A percentile compares a stretch with the other conserved stretches of the same genome.
These are phyloP conservation scores for Lucilia sericata DNA, from an alignment of 1,140 invertebrate species.

Conservation along the genomic window DNA sequence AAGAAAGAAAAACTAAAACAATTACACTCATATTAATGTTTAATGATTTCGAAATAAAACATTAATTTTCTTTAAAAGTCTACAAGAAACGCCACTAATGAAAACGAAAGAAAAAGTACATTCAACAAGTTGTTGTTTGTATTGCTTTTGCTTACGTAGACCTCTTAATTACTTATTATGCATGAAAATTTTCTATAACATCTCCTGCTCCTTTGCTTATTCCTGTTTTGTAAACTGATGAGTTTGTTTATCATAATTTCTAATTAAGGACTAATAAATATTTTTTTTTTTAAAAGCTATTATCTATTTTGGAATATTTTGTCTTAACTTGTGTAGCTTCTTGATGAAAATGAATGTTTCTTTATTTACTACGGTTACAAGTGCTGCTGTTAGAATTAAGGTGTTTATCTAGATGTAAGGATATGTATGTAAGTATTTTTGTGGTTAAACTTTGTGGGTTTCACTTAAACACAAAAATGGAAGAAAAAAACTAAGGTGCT, in stretches of 20 bases:
- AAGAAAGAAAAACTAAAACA: too few species aligned
- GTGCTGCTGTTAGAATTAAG: neutral
- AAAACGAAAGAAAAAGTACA: neutral
- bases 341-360: neutral
- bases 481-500: neutral
- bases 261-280: neutral
- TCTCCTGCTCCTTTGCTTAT: neutral
- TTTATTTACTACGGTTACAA: neutral
- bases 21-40: too few species aligned
- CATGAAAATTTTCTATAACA: neutral
- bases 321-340: neutral
- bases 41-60: too few species aligned
- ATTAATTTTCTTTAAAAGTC: too few species aligned
- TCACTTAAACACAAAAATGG: neutral
- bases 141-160: neutral
- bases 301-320: neutral
- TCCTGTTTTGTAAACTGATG: neutral
- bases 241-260: slow-evolving; percentile 1
- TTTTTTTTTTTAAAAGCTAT: slow-evolving; percentile 15
- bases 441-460: neutral
- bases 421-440: neutral
- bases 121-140: neutral
- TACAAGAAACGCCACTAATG: neutral
- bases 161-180: neutral
- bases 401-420: neutral